Evolutionary conservation across 1,140 invertebrate genomes (phyloP).

Genomic region (Lycorma delicatula): DNA sequence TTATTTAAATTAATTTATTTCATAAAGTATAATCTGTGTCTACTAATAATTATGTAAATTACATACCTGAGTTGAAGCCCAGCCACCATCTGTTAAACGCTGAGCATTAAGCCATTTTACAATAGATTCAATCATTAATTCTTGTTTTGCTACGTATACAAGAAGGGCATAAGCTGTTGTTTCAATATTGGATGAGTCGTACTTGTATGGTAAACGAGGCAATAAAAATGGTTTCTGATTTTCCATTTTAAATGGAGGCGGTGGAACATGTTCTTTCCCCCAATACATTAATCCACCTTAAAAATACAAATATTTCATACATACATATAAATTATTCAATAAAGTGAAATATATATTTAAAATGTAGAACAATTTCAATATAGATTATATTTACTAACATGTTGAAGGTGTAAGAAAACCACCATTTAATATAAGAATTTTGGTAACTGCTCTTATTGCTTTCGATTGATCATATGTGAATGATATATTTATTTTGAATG

Average conservation of each 20-base stretch:
- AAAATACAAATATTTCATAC: conserved; percentile 22
- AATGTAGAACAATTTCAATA: too few species aligned
- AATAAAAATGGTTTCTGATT: conserved; percentile 84
- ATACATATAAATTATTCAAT: too few species aligned
- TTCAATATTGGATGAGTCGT: conserved; percentile 87
- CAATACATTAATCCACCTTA: conserved; percentile 73
- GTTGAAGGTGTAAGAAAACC: too few species aligned
- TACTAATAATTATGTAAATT: background rate
- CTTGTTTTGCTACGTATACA: conserved; percentile 75
- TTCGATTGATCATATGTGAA: too few species aligned
- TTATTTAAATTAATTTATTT: too few species aligned
- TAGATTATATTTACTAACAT: too few species aligned
- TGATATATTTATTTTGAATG: too few species aligned
- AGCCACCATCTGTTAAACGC: conserved; percentile 82
- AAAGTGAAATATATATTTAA: too few species aligned
- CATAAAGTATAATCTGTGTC: too few species aligned
- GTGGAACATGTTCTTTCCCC: conserved; percentile 66
- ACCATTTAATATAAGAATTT: too few species aligned
- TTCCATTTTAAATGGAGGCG: conserved; percentile 72
- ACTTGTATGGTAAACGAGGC: conserved; percentile 77
- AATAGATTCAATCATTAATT: conserved; percentile 69
- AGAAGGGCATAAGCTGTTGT: conserved; percentile 88
- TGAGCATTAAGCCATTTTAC: conserved; percentile 91
- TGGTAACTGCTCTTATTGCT: too few species aligned
- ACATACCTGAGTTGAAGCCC: conserved; percentile 83